Evolutionary conservation across 1,140 invertebrate genomes (phyloP), one percentile per base, ranked within the genome.

Genomic region (Thaumatotibia leucotreta): DNA sequence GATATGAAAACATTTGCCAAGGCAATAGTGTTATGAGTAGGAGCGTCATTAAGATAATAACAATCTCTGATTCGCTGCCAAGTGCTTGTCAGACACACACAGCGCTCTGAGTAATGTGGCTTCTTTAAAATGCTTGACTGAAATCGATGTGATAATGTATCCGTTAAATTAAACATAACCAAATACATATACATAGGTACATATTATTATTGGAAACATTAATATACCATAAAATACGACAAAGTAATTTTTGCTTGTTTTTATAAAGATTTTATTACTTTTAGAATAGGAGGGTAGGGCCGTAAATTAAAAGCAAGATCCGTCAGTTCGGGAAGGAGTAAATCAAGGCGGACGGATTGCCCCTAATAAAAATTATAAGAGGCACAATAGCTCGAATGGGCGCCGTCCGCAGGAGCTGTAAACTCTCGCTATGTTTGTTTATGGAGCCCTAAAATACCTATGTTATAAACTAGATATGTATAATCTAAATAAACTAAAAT

Each of bases 291-390:
- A 78, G 86, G 86, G 86, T 86, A 76, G 72, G 79, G 83, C 82
- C 85, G 85, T 91, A 91, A 91, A 91, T 91, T 88, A 89, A 89
- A 89, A 84, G 74, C 85, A 86, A 89, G 84, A 91, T 91, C 86
- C 85, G 84, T 91, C 88, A 91, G 88, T 88, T 87, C 86, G 86
- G 88, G 85, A 89, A 91, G 84, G 72, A 88, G 86, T 91, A 91
- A 91, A 91, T 91, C 88, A 91, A 89, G 83, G 64, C 78, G 82
- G 88, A 89, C 86, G 88, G 86, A 91, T 91, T 88, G 86, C 86
- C 85, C 82, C 86, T 87, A 89, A 89, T 91, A 91, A 91, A 91
- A 90, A 90, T 90, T 90, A 90, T 90, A 90, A 90, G 82, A 87
- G 80, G 86, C 88, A 90, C 88, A 90, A 90, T 89, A 83, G 81